These are phyloP conservation scores for Diarsia rubi DNA, from an alignment of 2,888 invertebrate genomes.

Conservation along the genomic window DNA sequence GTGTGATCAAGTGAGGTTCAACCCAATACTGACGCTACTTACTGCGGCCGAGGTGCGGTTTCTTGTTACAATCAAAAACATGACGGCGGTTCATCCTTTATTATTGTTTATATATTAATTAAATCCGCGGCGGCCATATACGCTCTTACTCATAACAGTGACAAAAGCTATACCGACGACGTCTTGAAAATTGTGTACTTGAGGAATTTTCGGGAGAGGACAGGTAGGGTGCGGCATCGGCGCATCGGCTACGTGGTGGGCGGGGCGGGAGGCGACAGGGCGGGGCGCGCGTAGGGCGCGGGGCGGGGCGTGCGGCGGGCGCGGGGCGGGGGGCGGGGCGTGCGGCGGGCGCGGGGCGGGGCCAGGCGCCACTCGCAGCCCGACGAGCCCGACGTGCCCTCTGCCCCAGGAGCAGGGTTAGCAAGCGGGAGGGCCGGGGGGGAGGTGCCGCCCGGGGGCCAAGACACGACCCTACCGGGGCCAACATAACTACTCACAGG, in stretches of 20 bases:
- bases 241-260: constrained; percentile 27
- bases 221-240: constrained; percentile 28
- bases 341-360: constrained; percentile 49
- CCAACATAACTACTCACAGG: constrained; percentile 41
- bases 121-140: constrained; percentile 39
- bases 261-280: constrained; percentile 25
- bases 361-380: constrained; percentile 80
- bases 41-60: constrained; percentile 42
- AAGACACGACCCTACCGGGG: constrained; percentile 29
- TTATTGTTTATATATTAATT: constrained; percentile 41
- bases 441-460: constrained; percentile 39
- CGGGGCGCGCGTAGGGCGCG: constrained; percentile 41
- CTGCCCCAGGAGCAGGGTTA: constrained; percentile 73
- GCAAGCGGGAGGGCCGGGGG: constrained; percentile 48
- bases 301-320: constrained; percentile 44
- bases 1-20: constrained; percentile 44
- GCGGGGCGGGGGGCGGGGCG: constrained; percentile 58
- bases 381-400: constrained; percentile 83
- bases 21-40: constrained; percentile 54
- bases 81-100: constrained; percentile 51
- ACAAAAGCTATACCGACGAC: constrained; percentile 50
- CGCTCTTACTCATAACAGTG: constrained; percentile 40
- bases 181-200: constrained; percentile 60
- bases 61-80: constrained; percentile 56
- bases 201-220: constrained; percentile 59